Evolutionary conservation across 1,140 invertebrate species (phyloP), one percentile per base, ranked within the genome.

Genomic region (Steinernema khuongi): DNA sequence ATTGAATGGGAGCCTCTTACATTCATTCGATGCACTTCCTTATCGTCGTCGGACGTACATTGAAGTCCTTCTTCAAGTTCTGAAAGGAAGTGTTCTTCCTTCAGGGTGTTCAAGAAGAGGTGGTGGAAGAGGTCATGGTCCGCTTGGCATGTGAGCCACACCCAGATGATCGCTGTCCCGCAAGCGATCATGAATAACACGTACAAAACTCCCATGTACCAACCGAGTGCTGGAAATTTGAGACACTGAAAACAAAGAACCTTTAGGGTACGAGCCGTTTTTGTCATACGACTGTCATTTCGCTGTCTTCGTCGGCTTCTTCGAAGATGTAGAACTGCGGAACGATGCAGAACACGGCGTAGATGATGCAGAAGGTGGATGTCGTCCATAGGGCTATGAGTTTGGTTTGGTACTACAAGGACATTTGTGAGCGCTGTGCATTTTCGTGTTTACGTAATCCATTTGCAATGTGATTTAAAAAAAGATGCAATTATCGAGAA

Each of bases 11-110:
- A 41, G n/a, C 7, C 7, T 7, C 36, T 60, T 60, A 60, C 50
- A 22, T 60, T 60, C 50, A 60, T 60, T 2, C 50, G 50, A 26
- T 60, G 50, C 7, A 60, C 50, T 26, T 60, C 50, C 50, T 60
- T 60, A 22, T 60, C 50, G 50, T 60, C 50, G 19, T 60, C 50
- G 11, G 50, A 60, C 7, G 50, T 60, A 22, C 50, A 60, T 26
- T 60, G 14, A 4, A 60, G 22, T 14, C 50, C 50, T 26, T 60
- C 50, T 22, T 60, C 50, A 4, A 60, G 50, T 26, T 60, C 11
- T 4, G 50, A 60, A 14, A 60, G 22, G 50, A 60, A 60, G 50
- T 60, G 50, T 60, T 60, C 50, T 22, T 60, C 50, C 50, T 60
- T 60, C 4, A 60, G 50, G 2, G 50, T 26, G 7, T 60, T 14